phyloP scores from a whole-genome alignment of 2,888 invertebrate genomes.

The Drosophila recens region DNA sequence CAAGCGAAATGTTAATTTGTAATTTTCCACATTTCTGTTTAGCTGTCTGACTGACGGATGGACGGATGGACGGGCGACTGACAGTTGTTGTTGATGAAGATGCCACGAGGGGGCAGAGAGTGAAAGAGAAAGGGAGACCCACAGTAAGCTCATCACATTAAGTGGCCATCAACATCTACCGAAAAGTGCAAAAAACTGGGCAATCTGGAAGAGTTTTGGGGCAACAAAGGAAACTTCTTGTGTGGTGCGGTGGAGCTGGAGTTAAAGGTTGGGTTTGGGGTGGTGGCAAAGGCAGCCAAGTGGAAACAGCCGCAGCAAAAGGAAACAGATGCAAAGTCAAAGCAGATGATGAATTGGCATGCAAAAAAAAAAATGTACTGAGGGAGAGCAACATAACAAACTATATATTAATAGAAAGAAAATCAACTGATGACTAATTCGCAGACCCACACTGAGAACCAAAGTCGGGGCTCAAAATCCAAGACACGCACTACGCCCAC shows the following conservation, averaged over 20 bases:
- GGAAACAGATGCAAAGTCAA: slow-evolving; percentile 65
- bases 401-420: slow-evolving; percentile 40
- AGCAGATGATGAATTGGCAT: slow-evolving; percentile 72
- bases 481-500: slow-evolving; percentile 54
- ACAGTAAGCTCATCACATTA: slow-evolving; percentile 21
- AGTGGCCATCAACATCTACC: slow-evolving; percentile 31
- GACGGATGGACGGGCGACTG: slow-evolving; percentile 46
- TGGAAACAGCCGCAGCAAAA: slow-evolving; percentile 42
- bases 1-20: slow-evolving; percentile 65
- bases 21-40: slow-evolving; percentile 48
- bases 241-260: background rate
- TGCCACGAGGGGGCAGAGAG: slow-evolving; percentile 24
- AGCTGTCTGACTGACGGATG: slow-evolving; percentile 34
- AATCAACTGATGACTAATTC: slow-evolving; percentile 61
- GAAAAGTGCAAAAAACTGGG: slow-evolving; percentile 30
- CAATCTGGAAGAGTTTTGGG: slow-evolving; percentile 47
- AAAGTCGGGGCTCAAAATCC: slow-evolving; percentile 19
- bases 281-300: slow-evolving; percentile 39
- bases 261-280: background rate
- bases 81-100: slow-evolving; percentile 65
- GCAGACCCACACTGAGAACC: slow-evolving; percentile 24
- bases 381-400: slow-evolving; percentile 18
- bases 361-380: slow-evolving; percentile 40
- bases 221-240: slow-evolving; percentile 19
- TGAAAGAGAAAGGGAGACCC: background rate